These are phyloP conservation scores for Toxotes chatareus DNA, from an alignment of 2,113 vertebrate species.

Conservation along the genomic window DNA sequence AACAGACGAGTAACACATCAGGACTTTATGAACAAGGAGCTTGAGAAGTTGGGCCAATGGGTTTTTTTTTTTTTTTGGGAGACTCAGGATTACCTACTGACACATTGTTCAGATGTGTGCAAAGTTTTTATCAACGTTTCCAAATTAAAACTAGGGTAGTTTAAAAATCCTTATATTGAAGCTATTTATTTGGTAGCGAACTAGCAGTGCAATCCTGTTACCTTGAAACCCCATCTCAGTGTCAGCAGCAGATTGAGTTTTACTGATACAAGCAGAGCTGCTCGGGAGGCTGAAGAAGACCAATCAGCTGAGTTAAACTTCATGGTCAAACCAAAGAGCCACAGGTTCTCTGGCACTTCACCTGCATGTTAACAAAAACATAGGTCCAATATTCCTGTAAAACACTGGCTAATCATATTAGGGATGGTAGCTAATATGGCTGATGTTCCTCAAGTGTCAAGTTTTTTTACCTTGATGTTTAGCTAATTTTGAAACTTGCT, in stretches of 20 bases:
- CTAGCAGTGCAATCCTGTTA: neutral
- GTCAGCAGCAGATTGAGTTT: slow-evolving; percentile 10
- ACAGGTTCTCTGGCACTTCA: neutral
- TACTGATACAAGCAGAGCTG: neutral
- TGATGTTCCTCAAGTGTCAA: too few species aligned
- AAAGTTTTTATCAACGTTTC: neutral
- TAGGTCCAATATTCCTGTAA: neutral
- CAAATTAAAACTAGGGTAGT: neutral
- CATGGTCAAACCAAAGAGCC: neutral
- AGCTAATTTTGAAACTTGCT: neutral
- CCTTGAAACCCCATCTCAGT: neutral
- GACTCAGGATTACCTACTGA: slow-evolving; percentile 19
- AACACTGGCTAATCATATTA: too few species aligned
- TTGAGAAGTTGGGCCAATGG: neutral
- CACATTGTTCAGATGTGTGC: neutral
- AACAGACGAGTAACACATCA: neutral
- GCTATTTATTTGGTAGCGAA: slow-evolving; percentile 16
- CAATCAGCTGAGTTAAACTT: neutral
- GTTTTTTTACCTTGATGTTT: neutral
- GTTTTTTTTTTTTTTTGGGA: neutral
- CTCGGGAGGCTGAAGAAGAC: neutral
- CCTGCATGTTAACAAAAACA: neutral
- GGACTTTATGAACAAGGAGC: neutral
- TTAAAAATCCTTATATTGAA: neutral
- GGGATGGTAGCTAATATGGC: too few species aligned